A percentile compares a stretch with the other conserved stretches of the same genome.
Conservation (phyloP, 2,113 vertebrate genomes). For the Lagopus muta region DNA sequence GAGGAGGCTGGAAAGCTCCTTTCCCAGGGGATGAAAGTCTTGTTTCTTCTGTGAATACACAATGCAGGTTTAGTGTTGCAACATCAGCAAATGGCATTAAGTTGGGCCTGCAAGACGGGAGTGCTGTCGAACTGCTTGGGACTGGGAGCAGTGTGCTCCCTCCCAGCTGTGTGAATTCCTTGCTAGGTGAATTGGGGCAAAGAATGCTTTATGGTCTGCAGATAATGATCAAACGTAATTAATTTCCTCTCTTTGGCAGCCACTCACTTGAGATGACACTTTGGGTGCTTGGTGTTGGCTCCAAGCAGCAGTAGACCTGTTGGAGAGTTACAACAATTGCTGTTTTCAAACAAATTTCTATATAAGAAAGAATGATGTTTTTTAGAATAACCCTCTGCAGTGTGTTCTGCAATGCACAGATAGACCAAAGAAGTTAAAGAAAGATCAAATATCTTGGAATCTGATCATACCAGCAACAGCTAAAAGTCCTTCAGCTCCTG, state of each 20-base stretch:
- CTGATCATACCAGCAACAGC: background rate
- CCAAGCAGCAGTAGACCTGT: background rate
- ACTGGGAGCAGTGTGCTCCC: background rate
- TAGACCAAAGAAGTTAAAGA: background rate
- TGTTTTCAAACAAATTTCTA: background rate
- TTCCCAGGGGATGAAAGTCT: background rate
- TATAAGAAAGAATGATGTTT: background rate
- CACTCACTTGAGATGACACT: accelerated
- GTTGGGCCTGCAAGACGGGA: background rate
- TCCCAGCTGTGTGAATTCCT: background rate
- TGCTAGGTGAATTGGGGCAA: background rate
- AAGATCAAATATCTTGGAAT: background rate
- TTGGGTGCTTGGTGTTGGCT: background rate
- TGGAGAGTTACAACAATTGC: background rate
- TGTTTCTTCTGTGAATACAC: background rate
- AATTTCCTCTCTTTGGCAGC: background rate
- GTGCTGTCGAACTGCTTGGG: background rate
- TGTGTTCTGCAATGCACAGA: background rate
- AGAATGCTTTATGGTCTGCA: background rate
- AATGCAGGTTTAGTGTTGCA: background rate
- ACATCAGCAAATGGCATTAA: background rate
- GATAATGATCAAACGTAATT: background rate
- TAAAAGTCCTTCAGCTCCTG: background rate
- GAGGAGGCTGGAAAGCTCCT: background rate
- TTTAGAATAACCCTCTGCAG: background rate